Percentiles rank a stretch among this genome's conserved stretches.
Evolutionary conservation across 2,888 invertebrate genomes (phyloP).

Genomic region (Ennomos erosarius): DNA sequence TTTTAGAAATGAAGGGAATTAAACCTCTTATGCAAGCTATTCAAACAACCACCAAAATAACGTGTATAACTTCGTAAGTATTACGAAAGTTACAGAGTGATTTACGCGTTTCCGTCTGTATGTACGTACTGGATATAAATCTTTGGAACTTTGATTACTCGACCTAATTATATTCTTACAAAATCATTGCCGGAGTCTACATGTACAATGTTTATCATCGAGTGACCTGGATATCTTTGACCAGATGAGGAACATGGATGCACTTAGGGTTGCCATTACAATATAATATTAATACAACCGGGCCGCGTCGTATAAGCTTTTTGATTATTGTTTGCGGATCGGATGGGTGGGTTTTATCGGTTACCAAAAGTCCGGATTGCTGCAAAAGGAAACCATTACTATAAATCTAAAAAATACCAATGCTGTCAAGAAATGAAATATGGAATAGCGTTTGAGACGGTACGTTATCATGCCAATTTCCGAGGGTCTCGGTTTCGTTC

Average conservation of each 20-base stretch:
- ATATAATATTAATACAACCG: too few species aligned
- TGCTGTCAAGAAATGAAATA: constrained; percentile 36
- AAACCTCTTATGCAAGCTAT: background rate
- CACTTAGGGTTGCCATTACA: constrained; percentile 19
- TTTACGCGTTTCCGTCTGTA: constrained; percentile 34
- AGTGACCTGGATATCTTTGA: constrained; percentile 55
- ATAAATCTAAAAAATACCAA: constrained; percentile 46
- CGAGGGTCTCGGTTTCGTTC: constrained; percentile 1
- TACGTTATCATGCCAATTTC: constrained; percentile 13
- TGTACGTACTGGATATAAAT: constrained; percentile 32
- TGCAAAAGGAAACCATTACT: constrained; percentile 31
- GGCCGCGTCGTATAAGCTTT: too few species aligned
- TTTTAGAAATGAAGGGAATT: too few species aligned
- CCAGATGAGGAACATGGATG: constrained; percentile 45
- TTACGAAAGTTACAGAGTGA: constrained; percentile 28
- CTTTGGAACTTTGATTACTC: constrained; percentile 41
- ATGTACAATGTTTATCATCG: constrained; percentile 52
- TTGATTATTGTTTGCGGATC: too few species aligned
- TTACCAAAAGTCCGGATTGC: constrained; percentile 19
- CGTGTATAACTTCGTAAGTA: constrained; percentile 25
- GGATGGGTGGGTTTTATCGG: background rate
- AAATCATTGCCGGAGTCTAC: constrained; percentile 44
- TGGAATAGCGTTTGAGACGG: constrained; percentile 10
- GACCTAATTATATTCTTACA: constrained; percentile 42
- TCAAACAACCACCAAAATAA: constrained; percentile 15